phyloP scores from a whole-genome alignment of 2,113 vertebrate genomes.

The Vidua macroura region DNA sequence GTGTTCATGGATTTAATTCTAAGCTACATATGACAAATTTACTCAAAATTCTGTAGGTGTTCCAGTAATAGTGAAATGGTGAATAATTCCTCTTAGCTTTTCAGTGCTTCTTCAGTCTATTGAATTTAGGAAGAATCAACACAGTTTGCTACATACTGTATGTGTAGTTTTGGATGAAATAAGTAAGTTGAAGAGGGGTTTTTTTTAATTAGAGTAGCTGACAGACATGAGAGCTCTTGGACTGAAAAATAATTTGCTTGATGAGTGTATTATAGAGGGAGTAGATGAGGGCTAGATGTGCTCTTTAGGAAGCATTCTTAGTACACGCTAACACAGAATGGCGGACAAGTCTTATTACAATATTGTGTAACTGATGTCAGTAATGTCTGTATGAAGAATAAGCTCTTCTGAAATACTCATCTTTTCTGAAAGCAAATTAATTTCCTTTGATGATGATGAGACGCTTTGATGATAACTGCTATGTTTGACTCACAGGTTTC shows the following conservation, averaged over 20 bases:
- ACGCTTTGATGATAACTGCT: not conserved
- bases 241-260: not conserved
- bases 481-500: not conserved
- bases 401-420: slow-evolving; percentile 18
- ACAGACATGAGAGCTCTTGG: not conserved
- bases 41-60: not conserved
- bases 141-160: not conserved
- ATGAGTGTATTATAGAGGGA: not conserved
- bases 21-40: not conserved
- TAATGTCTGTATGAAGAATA: slow-evolving; percentile 1
- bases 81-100: not conserved
- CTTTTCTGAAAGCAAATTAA: slow-evolving; percentile 38
- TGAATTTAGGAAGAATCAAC: not conserved
- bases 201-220: not conserved
- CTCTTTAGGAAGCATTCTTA: not conserved
- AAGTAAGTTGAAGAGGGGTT: not conserved
- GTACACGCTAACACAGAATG: not conserved
- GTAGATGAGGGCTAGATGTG: not conserved
- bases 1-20: not conserved
- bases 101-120: not conserved
- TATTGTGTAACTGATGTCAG: not conserved
- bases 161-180: not conserved
- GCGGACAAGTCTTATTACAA: not conserved
- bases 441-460: slow-evolving; percentile 4
- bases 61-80: not conserved